A percentile compares a stretch with the other conserved stretches of the same genome.
Conservation (phyloP, 2,888 invertebrate genomes). For the Tetrapedia diversipes region DNA sequence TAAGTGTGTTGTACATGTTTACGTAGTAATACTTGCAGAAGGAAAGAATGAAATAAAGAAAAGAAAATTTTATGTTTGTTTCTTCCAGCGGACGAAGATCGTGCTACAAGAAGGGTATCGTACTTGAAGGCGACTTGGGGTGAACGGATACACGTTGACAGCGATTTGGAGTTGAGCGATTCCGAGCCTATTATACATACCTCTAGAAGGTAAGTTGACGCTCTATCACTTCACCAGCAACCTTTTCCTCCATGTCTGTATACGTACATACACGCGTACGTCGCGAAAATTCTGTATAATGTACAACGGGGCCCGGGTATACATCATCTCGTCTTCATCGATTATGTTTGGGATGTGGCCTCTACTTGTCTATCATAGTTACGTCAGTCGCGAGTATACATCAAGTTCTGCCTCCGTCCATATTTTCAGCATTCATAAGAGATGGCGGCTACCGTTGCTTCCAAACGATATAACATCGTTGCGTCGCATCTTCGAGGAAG, state of each 20-base stretch:
- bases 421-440: slow-evolving; percentile 88
- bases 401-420: slow-evolving; percentile 56
- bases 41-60: not conserved
- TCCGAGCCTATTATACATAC: slow-evolving; percentile 85
- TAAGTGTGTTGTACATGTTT: no score
- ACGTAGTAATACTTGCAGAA: no score
- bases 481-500: slow-evolving; percentile 90
- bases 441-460: slow-evolving; percentile 93
- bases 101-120: slow-evolving; percentile 94
- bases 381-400: slow-evolving; percentile 41
- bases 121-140: slow-evolving; percentile 97
- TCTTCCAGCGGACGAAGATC: slow-evolving; percentile 89
- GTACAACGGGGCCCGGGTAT: not conserved
- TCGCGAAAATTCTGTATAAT: no score
- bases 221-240: not conserved
- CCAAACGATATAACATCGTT: slow-evolving; percentile 91
- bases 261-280: not conserved
- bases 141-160: slow-evolving; percentile 89
- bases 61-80: no score
- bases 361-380: slow-evolving; percentile 3
- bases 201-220: slow-evolving; percentile 86
- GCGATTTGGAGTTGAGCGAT: slow-evolving; percentile 86
- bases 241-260: not conserved
- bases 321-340: not conserved
- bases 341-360: not conserved